Percentiles rank a stretch among this genome's conserved stretches.
These are phyloP conservation scores for Nephrotoma guestfalica DNA, from an alignment of 2,888 invertebrate genomes.

Conservation along the genomic window DNA sequence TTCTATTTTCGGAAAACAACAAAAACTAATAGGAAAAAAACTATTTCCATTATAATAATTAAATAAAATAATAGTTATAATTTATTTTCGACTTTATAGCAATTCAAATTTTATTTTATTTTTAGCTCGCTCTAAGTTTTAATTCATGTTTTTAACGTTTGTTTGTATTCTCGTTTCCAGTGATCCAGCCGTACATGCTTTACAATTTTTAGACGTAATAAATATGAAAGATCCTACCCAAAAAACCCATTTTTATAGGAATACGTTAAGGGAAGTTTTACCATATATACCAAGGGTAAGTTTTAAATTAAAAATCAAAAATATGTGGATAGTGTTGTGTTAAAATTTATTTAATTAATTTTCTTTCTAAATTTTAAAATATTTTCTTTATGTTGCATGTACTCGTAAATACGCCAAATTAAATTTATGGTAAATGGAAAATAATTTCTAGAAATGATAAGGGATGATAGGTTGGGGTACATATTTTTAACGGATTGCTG, in stretches of 20 bases:
- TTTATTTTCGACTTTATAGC: not conserved
- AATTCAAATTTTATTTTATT: not conserved
- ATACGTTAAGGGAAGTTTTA: constrained; percentile 70
- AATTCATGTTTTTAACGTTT: not conserved
- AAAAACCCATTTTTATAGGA: constrained; percentile 80
- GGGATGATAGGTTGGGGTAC: no score
- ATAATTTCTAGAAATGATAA: no score
- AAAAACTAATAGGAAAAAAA: not conserved
- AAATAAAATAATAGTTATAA: not conserved
- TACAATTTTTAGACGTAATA: constrained; percentile 86
- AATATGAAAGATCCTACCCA: constrained; percentile 81
- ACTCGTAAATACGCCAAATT: not conserved
- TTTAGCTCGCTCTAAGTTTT: not conserved
- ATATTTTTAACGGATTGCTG: no score
- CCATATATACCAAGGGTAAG: constrained; percentile 80
- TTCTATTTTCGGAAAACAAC: not conserved
- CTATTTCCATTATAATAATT: not conserved
- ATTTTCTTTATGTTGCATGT: not conserved
- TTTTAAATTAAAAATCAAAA: constrained; percentile 7
- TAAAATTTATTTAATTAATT: not conserved
- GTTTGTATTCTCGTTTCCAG: constrained; percentile 31
- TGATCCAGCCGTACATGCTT: constrained; percentile 79
- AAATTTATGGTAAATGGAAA: no score
- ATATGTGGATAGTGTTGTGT: constrained; percentile 10
- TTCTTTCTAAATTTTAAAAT: not conserved